Evolutionary conservation across 2,113 vertebrate species (phyloP).

Genomic region (Junco hyemalis): DNA sequence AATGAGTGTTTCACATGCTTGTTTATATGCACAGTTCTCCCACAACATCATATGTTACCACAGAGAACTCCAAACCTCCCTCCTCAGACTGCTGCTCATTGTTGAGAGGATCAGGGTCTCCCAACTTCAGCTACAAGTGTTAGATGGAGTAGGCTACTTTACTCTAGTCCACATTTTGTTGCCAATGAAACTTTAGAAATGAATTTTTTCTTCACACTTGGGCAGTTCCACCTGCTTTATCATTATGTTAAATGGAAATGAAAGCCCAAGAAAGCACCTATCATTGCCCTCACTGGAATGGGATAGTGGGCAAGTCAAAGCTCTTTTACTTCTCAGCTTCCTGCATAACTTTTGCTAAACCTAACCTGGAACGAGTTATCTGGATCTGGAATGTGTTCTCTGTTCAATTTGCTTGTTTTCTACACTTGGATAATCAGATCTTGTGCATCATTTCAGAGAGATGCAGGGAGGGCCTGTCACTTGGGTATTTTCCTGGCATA

Average conservation of each 20-base stretch:
- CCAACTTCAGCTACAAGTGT: background rate
- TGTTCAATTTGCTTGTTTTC: background rate
- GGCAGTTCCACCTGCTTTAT: background rate
- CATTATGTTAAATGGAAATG: background rate
- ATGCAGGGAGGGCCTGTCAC: fast-evolving
- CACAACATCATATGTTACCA: background rate
- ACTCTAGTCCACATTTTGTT: background rate
- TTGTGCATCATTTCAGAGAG: background rate
- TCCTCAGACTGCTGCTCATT: background rate
- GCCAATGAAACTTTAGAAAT: background rate
- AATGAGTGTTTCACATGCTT: background rate
- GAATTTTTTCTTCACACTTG: background rate
- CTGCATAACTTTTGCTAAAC: background rate
- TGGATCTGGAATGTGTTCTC: background rate
- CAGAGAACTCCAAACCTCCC: conserved; percentile 18
- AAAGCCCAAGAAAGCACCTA: background rate
- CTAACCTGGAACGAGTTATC: background rate
- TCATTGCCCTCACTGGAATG: background rate
- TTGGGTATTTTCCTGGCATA: background rate
- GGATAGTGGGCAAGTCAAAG: background rate
- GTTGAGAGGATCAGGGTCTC: background rate
- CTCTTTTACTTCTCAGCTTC: background rate
- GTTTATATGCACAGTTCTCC: background rate
- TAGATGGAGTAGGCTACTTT: background rate
- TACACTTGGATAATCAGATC: background rate